These are phyloP conservation scores for Rhinolophus sinicus DNA, from an alignment of 2,113 vertebrate species.

Conservation along the genomic window DNA sequence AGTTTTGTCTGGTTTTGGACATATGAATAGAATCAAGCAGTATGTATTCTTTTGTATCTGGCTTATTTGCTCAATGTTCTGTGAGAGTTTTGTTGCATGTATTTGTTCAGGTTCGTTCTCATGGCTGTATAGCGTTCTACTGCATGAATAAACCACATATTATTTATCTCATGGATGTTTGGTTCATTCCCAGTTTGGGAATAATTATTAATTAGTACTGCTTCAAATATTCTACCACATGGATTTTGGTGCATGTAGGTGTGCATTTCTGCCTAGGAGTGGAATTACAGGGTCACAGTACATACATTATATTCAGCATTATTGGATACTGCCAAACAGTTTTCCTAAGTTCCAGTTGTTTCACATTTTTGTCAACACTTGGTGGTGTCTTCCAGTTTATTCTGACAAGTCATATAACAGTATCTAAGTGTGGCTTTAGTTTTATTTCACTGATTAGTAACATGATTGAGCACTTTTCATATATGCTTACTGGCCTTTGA, in stretches of 20 bases:
- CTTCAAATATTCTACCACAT: neutral
- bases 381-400: neutral
- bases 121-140: neutral
- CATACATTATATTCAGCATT: neutral
- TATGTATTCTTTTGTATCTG: neutral
- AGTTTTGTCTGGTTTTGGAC: neutral
- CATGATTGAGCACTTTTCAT: neutral
- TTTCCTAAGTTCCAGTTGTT: neutral
- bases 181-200: constrained; percentile 45
- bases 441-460: neutral
- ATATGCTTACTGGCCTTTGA: neutral
- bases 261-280: neutral
- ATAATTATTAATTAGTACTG: neutral
- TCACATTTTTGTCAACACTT: neutral
- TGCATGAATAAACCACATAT: constrained; percentile 57
- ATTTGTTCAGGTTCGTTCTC: constrained; percentile 32
- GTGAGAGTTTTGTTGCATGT: constrained; percentile 11
- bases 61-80: neutral
- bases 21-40: neutral
- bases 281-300: neutral
- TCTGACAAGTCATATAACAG: neutral
- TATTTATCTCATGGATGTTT: constrained; percentile 17
- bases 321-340: neutral
- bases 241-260: neutral
- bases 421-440: neutral